A percentile compares a stretch with the other conserved stretches of the same genome.
phyloP scores from a whole-genome alignment of 2,888 invertebrate species.

The Argyresthia goedartella region DNA sequence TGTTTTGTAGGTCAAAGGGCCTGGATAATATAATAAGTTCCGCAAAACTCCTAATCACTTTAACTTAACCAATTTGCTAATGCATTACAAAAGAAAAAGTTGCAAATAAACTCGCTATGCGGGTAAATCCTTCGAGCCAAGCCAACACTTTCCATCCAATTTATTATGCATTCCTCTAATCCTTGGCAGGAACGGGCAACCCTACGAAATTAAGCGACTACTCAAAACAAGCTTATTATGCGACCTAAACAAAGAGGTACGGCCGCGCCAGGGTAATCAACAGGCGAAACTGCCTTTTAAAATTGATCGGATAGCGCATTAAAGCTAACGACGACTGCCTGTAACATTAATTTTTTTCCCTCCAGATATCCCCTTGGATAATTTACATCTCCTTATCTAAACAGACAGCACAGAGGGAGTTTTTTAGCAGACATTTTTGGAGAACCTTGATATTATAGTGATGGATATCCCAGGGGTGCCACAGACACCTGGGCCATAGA shows the following conservation, averaged over 20 bases:
- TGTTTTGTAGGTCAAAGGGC: too few relatives aligned
- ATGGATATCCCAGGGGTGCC: not conserved
- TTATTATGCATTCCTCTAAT: not conserved
- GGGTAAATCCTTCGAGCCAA: not conserved
- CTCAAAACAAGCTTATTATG: not conserved
- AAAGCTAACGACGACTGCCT: not conserved
- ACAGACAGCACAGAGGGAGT: not conserved
- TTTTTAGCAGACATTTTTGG: not conserved
- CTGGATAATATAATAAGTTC: too few relatives aligned
- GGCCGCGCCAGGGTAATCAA: too few relatives aligned
- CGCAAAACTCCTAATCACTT: too few relatives aligned
- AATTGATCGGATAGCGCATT: not conserved
- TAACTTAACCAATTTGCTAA: too few relatives aligned
- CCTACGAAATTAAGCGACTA: not conserved
- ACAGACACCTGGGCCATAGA: conserved; percentile 1
- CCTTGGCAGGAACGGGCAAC: not conserved
- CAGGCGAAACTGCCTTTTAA: too few relatives aligned
- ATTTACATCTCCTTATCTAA: conserved; percentile 62
- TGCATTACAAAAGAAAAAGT: not conserved
- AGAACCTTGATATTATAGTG: conserved; percentile 2
- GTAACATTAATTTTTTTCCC: conserved; percentile 1
- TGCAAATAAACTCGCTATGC: not conserved
- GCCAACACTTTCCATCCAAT: not conserved
- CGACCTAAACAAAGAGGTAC: not conserved
- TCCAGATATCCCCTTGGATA: conserved; percentile 23